These are phyloP conservation scores for Protosalanx chinensis DNA, from an alignment of 2,797 vertebrate genomes.

Conservation along the genomic window DNA sequence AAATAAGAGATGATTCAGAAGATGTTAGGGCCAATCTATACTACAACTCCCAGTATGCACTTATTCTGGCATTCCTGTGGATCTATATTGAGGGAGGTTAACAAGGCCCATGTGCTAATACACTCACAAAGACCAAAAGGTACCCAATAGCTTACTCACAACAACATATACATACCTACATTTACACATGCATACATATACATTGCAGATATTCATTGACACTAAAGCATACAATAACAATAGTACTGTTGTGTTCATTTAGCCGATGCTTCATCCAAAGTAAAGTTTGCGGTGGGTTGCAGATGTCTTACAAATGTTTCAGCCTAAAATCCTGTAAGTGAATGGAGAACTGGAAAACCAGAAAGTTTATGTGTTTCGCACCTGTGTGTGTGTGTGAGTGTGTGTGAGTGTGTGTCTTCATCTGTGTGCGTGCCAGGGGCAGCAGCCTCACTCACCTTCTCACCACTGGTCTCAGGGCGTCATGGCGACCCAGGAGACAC, in stretches of 20 bases:
- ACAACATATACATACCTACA: too few relatives aligned
- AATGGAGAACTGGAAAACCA: too few relatives aligned
- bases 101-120: background rate
- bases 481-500: conserved; percentile 21
- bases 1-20: conserved; percentile 4
- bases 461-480: conserved; percentile 34
- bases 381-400: background rate
- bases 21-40: conserved; percentile 17
- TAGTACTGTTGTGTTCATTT: too few relatives aligned
- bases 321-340: too few relatives aligned
- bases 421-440: background rate
- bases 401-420: background rate
- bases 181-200: too few relatives aligned
- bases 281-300: too few relatives aligned
- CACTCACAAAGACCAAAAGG: background rate
- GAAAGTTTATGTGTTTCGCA: background rate
- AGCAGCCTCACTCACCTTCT: conserved; percentile 41
- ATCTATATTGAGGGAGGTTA: background rate
- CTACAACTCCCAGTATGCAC: conserved; percentile 8
- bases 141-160: too few relatives aligned
- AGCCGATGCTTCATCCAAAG: too few relatives aligned
- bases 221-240: too few relatives aligned
- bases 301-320: too few relatives aligned
- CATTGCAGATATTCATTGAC: too few relatives aligned
- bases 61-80: background rate